Evolutionary conservation across 1,140 invertebrate species (phyloP), one percentile per base, ranked within the genome.

Genomic region (Agrilus planipennis): DNA sequence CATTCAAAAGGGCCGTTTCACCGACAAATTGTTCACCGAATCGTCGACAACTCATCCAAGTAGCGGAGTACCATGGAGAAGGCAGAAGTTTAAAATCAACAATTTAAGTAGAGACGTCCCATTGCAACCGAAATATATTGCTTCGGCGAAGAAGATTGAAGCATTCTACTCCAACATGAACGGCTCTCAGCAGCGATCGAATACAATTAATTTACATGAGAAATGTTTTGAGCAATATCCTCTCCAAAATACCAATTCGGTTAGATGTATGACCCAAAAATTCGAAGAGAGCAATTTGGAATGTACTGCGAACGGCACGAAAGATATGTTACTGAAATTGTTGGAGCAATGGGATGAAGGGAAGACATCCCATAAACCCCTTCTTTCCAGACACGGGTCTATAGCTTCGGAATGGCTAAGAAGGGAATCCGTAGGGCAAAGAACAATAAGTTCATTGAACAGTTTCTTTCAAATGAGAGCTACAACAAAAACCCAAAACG

Each of bases 261-360:
- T n/a, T n/a, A n/a, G n/a, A n/a, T n/a, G n/a, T n/a, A n/a, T n/a
- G n/a, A n/a, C n/a, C n/a, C n/a, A n/a, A n/a, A n/a, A n/a, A n/a
- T n/a, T n/a, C n/a, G n/a, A n/a, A n/a, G n/a, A n/a, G n/a, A n/a
- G n/a, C n/a, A n/a, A n/a, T n/a, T n/a, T 36, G 7, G 34, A 36
- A 22, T 21, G 7, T 22, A 36, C 34, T 3, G 34, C 15, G 11
- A 73, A 73, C 42, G 77, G 74, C 44, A 79, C 79, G 7, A 82
- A 84, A 59, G 76, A 84, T 55, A 64, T 83, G 14, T 55, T 85
- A 19, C 53, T 84, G 14, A 75, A 81, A 58, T 60, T 85, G 28
- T 55, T 85, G 21, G 77, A 79, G 39, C 79, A 82, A 57, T 83
- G 79, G 76, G 76, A 79, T 44, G 64, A 63, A 23, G 44, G 41